Conservation (phyloP, 1,140 invertebrate genomes). For the Drosophila pallidifrons region DNA sequence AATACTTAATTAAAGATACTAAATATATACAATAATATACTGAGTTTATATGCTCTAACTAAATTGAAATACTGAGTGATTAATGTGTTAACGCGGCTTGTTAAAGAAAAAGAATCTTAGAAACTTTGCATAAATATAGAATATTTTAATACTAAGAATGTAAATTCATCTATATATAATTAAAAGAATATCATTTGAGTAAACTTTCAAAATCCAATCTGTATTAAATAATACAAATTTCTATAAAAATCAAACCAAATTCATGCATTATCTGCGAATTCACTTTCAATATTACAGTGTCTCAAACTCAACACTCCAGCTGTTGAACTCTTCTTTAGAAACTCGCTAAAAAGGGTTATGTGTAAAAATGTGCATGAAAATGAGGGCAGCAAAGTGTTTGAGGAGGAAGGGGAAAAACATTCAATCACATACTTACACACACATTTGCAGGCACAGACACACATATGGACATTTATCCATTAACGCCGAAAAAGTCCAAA, state of each 20-base stretch:
- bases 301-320: background rate
- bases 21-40: no score
- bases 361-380: constrained; percentile 50
- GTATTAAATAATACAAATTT: no score
- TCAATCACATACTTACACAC: constrained; percentile 34
- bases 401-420: background rate
- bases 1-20: no score
- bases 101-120: no score
- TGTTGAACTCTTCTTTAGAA: background rate
- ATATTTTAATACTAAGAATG: no score
- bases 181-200: no score
- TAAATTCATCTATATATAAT: no score
- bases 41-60: no score
- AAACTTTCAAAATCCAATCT: no score
- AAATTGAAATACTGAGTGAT: background rate
- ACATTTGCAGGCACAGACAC: constrained; percentile 18
- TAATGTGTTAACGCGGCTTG: background rate
- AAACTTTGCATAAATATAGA: no score
- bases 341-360: constrained; percentile 52
- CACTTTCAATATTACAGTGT: background rate
- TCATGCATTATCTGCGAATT: no score
- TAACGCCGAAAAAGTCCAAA: constrained; percentile 78
- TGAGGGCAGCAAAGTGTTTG: constrained; percentile 11
- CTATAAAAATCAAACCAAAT: no score
- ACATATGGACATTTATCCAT: constrained; percentile 72